These are phyloP conservation scores for Psittacara wagleri DNA, from an alignment of 2,113 vertebrate species.

Conservation along the genomic window DNA sequence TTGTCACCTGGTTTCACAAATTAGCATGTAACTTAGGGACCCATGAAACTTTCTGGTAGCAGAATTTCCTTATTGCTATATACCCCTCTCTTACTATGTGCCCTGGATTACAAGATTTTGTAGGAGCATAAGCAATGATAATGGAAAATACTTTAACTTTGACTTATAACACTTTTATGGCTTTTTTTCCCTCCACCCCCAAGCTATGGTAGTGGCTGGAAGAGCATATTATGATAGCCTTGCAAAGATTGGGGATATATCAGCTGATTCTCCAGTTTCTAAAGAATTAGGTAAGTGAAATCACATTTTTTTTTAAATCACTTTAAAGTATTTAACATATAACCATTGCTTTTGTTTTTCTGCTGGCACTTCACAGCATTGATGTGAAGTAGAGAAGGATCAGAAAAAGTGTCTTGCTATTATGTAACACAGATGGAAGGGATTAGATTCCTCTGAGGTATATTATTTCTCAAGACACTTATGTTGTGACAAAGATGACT, in stretches of 20 bases:
- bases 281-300: slow-evolving; percentile 89
- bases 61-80: not conserved
- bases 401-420: not conserved
- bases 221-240: slow-evolving; percentile 92
- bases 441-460: not conserved
- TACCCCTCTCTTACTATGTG: not conserved
- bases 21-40: not conserved
- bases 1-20: not conserved
- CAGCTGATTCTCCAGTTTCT: slow-evolving; percentile 89
- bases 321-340: not conserved
- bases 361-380: not conserved
- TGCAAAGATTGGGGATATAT: slow-evolving; percentile 91
- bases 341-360: not conserved
- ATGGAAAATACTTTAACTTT: not conserved
- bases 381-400: not conserved
- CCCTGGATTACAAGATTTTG: not conserved
- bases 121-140: not conserved
- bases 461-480: not conserved
- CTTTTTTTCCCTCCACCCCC: not conserved
- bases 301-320: not conserved
- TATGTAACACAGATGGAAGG: not conserved
- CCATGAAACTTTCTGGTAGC: not conserved
- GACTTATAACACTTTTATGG: not conserved
- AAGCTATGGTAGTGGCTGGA: slow-evolving; percentile 91
- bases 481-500: not conserved